Base-by-base conservation (phyloP, 2,113 vertebrate species). In the Ceuthmochares aereus region DNA sequence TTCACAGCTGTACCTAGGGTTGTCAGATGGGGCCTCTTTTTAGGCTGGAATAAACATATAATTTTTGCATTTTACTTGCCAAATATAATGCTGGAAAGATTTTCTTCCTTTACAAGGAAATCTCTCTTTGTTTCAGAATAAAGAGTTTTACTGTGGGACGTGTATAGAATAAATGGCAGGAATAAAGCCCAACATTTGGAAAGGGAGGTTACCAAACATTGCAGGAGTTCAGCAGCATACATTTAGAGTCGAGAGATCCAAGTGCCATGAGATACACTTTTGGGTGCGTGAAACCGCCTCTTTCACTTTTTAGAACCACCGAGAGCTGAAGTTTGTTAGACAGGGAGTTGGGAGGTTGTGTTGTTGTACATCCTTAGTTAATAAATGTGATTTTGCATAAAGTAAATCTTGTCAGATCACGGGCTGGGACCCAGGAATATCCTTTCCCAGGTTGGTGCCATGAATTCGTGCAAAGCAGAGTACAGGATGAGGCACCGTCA, bases 61-160 rank as follows among this genome's bases (percentile, higher is more conserved):
- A 47, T 72, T 91, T 94, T 75, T 43, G 15, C 59, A 29, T 95
- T 87, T 84, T 75, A 75, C n/a, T 72, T 89, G 87, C 47, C 69
- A 95, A 78, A 87, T 59, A 47, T 6, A 89, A 75, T 43, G 34
- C 18, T 87, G 58, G 49, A 49, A 75, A 84, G 27, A 7, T 2
- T 27, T 29, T 69, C 15, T n/a, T 36, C 19, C 63, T 83, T 84
- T 58, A 42, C 69, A 92, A 81, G 62, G 43, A 84, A 59, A 37
- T 68, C 10, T 78, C 8, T 16, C 19, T 84, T 93, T 93, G 70
- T 90, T 96, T 77, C 69, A 47, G 69, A 72, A 63, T 67, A 23
- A 59, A 64, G n/a, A 17, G 14, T 64, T 89, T 84, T 64, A 52
- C 42, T 63, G 42, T 25, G 36, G 29, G 29, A 32, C 47, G 19